These are phyloP conservation scores for Napeogenes sylphis DNA, from an alignment of 2,888 invertebrate genomes.

Conservation along the genomic window DNA sequence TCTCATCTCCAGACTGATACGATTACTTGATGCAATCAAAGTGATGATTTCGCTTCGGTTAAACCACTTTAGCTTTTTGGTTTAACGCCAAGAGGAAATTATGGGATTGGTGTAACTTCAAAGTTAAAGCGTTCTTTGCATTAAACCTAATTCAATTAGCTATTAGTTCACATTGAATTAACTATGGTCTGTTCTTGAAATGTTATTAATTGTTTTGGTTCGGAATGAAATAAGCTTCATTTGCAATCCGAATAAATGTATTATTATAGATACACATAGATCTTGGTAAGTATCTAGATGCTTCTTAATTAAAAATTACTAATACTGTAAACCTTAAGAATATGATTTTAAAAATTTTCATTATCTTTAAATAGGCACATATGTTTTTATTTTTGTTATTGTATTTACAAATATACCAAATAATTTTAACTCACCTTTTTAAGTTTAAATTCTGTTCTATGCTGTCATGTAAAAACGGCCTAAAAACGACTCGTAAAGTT, in stretches of 20 bases:
- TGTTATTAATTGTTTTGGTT: background rate
- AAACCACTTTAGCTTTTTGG: slow-evolving; percentile 23
- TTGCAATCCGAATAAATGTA: too few species aligned
- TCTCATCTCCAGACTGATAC: slow-evolving; percentile 24
- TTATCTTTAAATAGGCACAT: too few species aligned
- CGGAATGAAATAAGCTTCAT: background rate
- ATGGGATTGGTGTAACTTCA: slow-evolving; percentile 18
- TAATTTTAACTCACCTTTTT: too few species aligned
- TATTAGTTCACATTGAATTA: background rate
- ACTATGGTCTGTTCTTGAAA: background rate
- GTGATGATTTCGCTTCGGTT: slow-evolving; percentile 17
- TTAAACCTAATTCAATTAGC: slow-evolving; percentile 22
- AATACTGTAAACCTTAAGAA: too few species aligned
- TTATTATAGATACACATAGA: too few species aligned
- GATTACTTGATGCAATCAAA: slow-evolving; percentile 28
- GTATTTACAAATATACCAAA: too few species aligned
- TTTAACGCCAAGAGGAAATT: slow-evolving; percentile 30
- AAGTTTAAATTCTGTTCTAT: too few species aligned
- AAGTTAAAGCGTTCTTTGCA: slow-evolving; percentile 12
- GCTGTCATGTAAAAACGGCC: too few species aligned
- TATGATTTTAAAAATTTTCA: too few species aligned
- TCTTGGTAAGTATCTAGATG: too few species aligned
- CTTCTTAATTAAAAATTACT: too few species aligned
- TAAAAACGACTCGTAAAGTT: background rate
- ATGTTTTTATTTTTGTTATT: too few species aligned